Conservation (phyloP, 2,113 vertebrate species). For the Ceratotherium simum region DNA sequence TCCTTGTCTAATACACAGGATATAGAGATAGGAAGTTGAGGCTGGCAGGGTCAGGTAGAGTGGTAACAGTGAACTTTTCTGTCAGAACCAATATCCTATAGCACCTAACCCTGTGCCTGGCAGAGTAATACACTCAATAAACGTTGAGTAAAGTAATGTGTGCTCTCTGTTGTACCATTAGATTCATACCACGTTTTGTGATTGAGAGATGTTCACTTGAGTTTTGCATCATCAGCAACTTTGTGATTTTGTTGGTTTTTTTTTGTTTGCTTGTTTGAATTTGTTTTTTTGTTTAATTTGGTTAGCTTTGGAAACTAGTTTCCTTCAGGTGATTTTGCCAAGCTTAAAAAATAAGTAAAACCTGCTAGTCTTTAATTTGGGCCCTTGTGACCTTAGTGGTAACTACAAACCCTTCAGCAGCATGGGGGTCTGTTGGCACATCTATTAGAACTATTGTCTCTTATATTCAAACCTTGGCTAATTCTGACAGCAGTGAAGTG, state of each 20-base stretch:
- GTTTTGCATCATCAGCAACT: not conserved
- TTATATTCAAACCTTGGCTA: not conserved
- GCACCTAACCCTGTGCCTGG: not conserved
- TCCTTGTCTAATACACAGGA: not conserved
- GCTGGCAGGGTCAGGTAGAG: not conserved
- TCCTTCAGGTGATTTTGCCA: conserved; percentile 31
- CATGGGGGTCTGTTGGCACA: not conserved
- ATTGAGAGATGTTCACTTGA: not conserved
- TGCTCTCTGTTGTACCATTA: not conserved
- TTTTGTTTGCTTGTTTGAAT: conserved; percentile 18
- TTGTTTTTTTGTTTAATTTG: not conserved
- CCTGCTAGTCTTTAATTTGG: not conserved
- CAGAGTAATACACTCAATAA: not conserved
- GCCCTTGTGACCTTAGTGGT: not conserved
- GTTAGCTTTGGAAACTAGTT: not conserved
- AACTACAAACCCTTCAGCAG: not conserved
- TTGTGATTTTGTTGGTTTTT: not conserved
- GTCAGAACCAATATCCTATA: not conserved
- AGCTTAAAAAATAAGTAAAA: conserved; percentile 12
- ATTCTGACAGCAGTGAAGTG: not conserved
- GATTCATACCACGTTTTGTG: not conserved
- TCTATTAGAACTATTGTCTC: not conserved
- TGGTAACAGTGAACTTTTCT: not conserved
- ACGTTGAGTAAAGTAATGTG: not conserved
- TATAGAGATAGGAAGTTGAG: not conserved